Evolutionary conservation across 2,797 vertebrate genomes (phyloP).

Genomic region (Mustela erminea): DNA sequence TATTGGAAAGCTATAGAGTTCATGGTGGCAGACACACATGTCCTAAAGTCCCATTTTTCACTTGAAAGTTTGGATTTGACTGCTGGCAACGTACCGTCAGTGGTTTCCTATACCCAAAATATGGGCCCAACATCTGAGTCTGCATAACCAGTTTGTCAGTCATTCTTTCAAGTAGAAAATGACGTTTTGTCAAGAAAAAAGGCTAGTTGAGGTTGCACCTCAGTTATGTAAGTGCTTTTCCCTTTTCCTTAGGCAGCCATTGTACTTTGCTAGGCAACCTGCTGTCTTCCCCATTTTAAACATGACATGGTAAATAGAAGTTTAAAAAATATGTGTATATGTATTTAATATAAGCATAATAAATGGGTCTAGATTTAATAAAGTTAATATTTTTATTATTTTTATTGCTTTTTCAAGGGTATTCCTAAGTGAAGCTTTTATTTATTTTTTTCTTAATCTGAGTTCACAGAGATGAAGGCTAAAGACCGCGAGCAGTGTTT

Average conservation of each 20-base stretch:
- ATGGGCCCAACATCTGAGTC: neutral
- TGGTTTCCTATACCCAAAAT: neutral
- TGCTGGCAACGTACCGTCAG: neutral
- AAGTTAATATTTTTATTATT: slow-evolving; percentile 29
- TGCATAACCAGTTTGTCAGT: neutral
- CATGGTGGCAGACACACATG: no score
- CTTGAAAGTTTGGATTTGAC: neutral
- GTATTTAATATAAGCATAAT: neutral
- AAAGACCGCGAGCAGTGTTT: no score
- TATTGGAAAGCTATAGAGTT: neutral
- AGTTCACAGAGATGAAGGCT: neutral
- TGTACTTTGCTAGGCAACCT: neutral
- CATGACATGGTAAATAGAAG: neutral
- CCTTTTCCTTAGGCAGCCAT: neutral
- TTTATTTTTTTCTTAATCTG: neutral
- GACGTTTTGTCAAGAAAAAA: neutral
- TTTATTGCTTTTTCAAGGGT: neutral
- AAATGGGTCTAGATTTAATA: neutral
- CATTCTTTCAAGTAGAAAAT: neutral
- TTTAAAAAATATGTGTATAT: neutral
- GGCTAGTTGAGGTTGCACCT: neutral
- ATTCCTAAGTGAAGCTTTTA: neutral
- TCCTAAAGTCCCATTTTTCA: neutral
- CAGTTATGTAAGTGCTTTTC: neutral
- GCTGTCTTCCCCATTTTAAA: neutral